A percentile compares a stretch with the other conserved stretches of the same genome.
phyloP scores from a whole-genome alignment of 92 coral and sea anemone genomes.

The Montipora capitata region DNA sequence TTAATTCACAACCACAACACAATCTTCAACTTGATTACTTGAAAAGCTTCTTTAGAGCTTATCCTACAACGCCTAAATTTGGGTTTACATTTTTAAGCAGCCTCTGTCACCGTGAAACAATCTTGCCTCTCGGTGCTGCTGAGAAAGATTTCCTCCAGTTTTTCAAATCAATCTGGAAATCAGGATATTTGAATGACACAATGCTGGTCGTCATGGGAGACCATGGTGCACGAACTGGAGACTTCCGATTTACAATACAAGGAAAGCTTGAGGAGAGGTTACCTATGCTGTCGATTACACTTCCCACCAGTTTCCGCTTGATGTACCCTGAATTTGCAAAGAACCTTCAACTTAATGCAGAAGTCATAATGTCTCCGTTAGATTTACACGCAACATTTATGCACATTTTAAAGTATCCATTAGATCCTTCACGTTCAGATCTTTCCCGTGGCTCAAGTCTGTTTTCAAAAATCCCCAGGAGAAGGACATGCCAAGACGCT shows the following conservation, averaged over 20 bases:
- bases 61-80: conserved; percentile 73
- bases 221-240: conserved; percentile 84
- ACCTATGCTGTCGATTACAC: conserved; percentile 76
- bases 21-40: conserved; percentile 77
- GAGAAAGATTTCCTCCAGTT: conserved; percentile 69
- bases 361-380: conserved; percentile 73
- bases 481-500: conserved; percentile 74
- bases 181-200: conserved; percentile 71
- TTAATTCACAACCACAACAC: conserved; percentile 81
- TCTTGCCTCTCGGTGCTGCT: conserved; percentile 68
- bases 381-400: conserved; percentile 87
- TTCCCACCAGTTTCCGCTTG: conserved; percentile 67
- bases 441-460: conserved; percentile 68
- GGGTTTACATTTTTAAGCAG: conserved; percentile 82
- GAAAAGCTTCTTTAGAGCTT: conserved; percentile 77
- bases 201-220: conserved; percentile 87
- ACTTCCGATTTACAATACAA: conserved; percentile 79
- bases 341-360: conserved; percentile 67
- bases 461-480: conserved; percentile 59
- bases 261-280: conserved; percentile 87
- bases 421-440: conserved; percentile 53
- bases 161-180: conserved; percentile 50
- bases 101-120: conserved; percentile 70
- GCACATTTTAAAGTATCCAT: conserved; percentile 77
- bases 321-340: conserved; percentile 49